Conservation (phyloP, 2,797 vertebrate species). For the Hypotaenidia philippensis region DNA sequence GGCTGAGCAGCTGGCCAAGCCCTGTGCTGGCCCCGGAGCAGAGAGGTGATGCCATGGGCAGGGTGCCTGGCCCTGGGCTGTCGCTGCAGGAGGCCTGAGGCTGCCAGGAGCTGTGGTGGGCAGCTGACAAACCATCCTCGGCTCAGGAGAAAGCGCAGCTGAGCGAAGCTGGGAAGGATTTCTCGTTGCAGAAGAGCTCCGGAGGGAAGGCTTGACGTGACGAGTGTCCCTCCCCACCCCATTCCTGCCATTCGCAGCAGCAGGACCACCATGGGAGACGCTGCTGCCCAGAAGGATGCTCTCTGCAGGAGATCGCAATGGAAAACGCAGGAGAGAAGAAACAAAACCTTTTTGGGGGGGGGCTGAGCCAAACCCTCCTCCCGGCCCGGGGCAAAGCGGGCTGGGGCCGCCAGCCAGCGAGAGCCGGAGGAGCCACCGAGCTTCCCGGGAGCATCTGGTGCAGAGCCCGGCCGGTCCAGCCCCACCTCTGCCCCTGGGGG, state of each 20-base stretch:
- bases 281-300: not conserved
- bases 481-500: not conserved
- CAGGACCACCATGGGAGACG: not conserved
- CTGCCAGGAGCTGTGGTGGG: fast-evolving
- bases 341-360: not conserved
- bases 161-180: not conserved
- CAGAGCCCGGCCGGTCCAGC: fast-evolving
- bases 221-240: not conserved
- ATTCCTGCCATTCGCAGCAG: not conserved
- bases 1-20: not conserved
- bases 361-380: not conserved
- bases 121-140: not conserved
- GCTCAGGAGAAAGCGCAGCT: not conserved
- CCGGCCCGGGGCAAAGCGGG: fast-evolving
- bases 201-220: not conserved
- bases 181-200: not conserved
- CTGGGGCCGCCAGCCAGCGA: too few species aligned
- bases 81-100: not conserved
- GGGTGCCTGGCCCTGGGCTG: not conserved
- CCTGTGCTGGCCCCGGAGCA: not conserved
- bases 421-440: too few species aligned
- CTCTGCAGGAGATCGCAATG: not conserved
- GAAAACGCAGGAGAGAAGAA: not conserved
- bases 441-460: too few species aligned
- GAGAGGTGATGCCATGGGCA: fast-evolving